Conservation (phyloP, 2,888 invertebrate species). For the Fragum whitleyi region DNA sequence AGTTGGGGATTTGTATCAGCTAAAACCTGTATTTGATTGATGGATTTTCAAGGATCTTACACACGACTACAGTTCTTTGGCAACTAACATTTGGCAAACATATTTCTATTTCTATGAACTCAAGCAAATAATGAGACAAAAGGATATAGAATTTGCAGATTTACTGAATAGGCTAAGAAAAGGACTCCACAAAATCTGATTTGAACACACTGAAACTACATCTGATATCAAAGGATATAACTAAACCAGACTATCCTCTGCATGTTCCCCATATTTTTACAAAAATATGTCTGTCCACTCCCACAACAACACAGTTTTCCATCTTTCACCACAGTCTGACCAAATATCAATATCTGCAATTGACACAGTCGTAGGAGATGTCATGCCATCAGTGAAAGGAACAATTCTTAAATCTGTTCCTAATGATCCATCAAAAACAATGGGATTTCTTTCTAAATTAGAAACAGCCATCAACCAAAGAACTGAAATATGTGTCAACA, state of each 20-base stretch:
- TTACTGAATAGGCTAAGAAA: slow-evolving; percentile 43
- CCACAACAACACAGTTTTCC: slow-evolving; percentile 31
- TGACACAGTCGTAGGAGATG: slow-evolving; percentile 50
- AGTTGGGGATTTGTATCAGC: slow-evolving; percentile 61
- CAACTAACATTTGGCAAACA: slow-evolving; percentile 51
- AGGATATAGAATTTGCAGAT: slow-evolving; percentile 51
- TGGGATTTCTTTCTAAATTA: slow-evolving; percentile 14
- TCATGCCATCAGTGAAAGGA: slow-evolving; percentile 27
- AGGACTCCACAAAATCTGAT: slow-evolving; percentile 23
- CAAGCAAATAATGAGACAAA: slow-evolving; percentile 56
- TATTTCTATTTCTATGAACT: slow-evolving; percentile 48
- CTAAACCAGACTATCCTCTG: slow-evolving; percentile 25
- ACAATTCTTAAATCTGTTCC: slow-evolving; percentile 27
- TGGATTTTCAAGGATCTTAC: slow-evolving; percentile 43
- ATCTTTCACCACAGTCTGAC: background rate
- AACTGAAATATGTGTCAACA: slow-evolving; percentile 32
- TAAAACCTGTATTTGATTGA: slow-evolving; percentile 54
- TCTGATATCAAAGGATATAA: background rate
- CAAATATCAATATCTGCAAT: slow-evolving; percentile 3
- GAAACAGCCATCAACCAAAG: slow-evolving; percentile 26
- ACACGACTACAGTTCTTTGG: slow-evolving; percentile 37
- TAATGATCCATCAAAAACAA: slow-evolving; percentile 32
- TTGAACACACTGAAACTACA: slow-evolving; percentile 19
- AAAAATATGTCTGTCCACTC: slow-evolving; percentile 24
- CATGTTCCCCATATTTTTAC: slow-evolving; percentile 39